Conservation (phyloP, 2,797 vertebrate genomes). For the Pipistrellus nathusii region DNA sequence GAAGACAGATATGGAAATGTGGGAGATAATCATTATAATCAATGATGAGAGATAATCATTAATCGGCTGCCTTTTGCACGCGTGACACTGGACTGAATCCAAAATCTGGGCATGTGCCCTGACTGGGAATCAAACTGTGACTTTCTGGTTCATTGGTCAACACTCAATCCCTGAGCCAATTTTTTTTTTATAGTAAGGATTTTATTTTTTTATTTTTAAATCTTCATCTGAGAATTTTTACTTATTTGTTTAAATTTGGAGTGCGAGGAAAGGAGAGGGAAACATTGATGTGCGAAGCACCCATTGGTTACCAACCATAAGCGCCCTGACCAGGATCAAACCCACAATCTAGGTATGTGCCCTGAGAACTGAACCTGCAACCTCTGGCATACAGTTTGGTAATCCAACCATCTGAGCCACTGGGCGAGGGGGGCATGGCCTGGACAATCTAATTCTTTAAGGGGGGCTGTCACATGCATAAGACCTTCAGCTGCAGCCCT, state of each 20-base stretch:
- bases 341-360: not conserved
- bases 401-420: not conserved
- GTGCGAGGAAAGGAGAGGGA: not conserved
- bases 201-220: too few relatives aligned
- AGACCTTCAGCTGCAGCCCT: not conserved
- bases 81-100: too few relatives aligned
- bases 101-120: too few relatives aligned
- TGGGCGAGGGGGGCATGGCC: not conserved
- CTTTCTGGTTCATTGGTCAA: too few relatives aligned
- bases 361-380: not conserved
- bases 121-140: too few relatives aligned
- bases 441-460: not conserved
- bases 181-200: too few relatives aligned
- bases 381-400: not conserved
- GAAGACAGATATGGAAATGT: not conserved
- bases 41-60: not conserved
- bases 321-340: rapidly evolving
- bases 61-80: too few relatives aligned
- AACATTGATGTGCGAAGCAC: not conserved
- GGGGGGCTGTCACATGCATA: rapidly evolving
- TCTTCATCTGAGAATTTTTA: not conserved
- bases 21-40: too few relatives aligned
- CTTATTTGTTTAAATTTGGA: not conserved
- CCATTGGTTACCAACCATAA: not conserved
- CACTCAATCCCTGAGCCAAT: too few relatives aligned